Percentiles rank a stretch among this genome's conserved stretches.
Evolutionary conservation across 2,113 vertebrate species (phyloP).

Genomic region (Podocnemis expansa): DNA sequence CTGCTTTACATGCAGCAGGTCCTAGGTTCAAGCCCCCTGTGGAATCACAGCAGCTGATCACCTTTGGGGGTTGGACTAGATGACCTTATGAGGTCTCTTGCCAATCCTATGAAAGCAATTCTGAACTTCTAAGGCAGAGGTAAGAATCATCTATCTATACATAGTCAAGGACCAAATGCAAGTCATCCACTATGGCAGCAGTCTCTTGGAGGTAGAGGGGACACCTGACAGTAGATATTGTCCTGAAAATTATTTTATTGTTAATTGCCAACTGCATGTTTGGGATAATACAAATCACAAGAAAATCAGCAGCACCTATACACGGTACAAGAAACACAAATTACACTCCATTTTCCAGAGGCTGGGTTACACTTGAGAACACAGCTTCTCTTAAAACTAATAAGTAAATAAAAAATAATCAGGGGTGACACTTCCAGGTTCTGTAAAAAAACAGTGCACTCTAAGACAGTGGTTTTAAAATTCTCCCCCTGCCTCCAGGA

Average conservation of each 20-base stretch:
- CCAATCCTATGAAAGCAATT: too few relatives aligned
- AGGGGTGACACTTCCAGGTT: background rate
- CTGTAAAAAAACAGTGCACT: background rate
- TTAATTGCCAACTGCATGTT: background rate
- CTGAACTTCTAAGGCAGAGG: too few relatives aligned
- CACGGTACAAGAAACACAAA: accelerated
- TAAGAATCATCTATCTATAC: accelerated
- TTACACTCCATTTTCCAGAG: background rate
- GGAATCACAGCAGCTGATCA: too few relatives aligned
- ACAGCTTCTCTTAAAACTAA: background rate
- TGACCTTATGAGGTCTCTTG: too few relatives aligned
- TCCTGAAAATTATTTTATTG: background rate
- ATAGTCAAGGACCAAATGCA: background rate
- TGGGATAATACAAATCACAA: background rate
- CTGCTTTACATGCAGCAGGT: too few relatives aligned
- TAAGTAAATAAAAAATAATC: too few relatives aligned
- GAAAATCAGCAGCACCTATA: background rate
- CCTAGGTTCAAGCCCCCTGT: too few relatives aligned
- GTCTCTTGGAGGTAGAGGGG: accelerated
- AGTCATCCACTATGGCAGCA: accelerated
- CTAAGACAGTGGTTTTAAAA: too few relatives aligned
- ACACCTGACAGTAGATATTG: background rate
- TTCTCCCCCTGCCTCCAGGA: too few relatives aligned
- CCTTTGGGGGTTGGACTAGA: too few relatives aligned
- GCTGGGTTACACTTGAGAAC: accelerated